Evolutionary conservation across 2,113 vertebrate genomes (phyloP), one percentile per base, ranked within the genome.

Genomic region (Apteryx mantelli): DNA sequence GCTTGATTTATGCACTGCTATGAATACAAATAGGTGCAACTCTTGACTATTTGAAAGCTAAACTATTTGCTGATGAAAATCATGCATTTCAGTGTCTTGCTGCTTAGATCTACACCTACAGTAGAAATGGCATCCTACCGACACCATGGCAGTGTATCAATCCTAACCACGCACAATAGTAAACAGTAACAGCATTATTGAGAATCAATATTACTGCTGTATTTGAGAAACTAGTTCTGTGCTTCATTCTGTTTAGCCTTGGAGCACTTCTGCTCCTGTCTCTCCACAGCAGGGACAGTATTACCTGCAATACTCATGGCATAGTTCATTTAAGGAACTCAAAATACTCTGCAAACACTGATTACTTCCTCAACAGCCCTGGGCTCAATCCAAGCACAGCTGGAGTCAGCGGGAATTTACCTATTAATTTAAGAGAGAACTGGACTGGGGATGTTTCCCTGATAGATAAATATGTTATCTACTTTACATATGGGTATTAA

Each of bases 241-340:
- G 9, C 58, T 86, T 60, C 18, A 1, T 60, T 13, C 25, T 20
- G 26, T 24, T 63, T 7, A 44, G 36, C 52, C 79, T 11, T 20
- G 9, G 32, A 56, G 40, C 28, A 52, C 34, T n/a, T 46, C 75
- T 73, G 15, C 42, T 68, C 85, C 52, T 1, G 0, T 13, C 19
- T 24, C 46, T 40, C 22, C 75, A 25, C 0, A 0, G 17, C 70
- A 75, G 71, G 36, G 50, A 36, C 14, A 18, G 15, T 0, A 0
- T 26, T 50, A 86, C 64, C 83, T 79, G 30, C 61, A 55, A 60
- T 38, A 34, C 55, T 17, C 24, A n/a, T 46, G n/a, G 20, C 60
- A 92, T 1, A 42, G 34, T 38, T 60, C 20, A 44, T 48, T 61
- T 32, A 73, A 78, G n/a, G 52, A 89, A 82, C 40, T 82, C 52